A percentile compares a stretch with the other conserved stretches of the same genome.
Evolutionary conservation across 2,888 invertebrate genomes (phyloP).

Genomic region (Erynnis tages): DNA sequence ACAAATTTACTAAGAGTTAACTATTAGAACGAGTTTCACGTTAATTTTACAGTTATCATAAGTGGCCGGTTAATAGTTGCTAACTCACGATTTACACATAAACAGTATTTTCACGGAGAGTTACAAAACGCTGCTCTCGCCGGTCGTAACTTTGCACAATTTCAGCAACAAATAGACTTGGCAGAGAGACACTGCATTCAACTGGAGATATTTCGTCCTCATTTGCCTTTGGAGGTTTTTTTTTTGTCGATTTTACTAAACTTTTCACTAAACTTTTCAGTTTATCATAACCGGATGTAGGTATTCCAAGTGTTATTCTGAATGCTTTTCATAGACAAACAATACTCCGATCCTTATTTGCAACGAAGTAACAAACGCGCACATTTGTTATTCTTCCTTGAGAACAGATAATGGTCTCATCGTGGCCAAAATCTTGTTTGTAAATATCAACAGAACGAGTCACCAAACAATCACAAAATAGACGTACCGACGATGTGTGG

Average conservation of each 20-base stretch:
- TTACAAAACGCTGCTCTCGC: slow-evolving; percentile 19
- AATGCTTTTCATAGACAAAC: slow-evolving; percentile 5
- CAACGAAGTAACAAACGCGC: slow-evolving; percentile 4
- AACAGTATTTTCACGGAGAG: slow-evolving; percentile 17
- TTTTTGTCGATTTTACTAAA: too few species aligned
- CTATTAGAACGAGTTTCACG: slow-evolving; percentile 25
- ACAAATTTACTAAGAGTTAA: slow-evolving; percentile 14
- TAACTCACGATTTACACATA: slow-evolving; percentile 19
- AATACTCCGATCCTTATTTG: not conserved
- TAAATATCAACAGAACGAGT: slow-evolving; percentile 30
- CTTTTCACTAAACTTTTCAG: not conserved
- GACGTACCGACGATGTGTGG: slow-evolving; percentile 29
- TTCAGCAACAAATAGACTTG: slow-evolving; percentile 25
- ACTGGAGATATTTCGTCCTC: slow-evolving; percentile 18
- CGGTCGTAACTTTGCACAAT: slow-evolving; percentile 25
- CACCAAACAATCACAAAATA: slow-evolving; percentile 32
- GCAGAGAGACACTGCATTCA: slow-evolving; percentile 13
- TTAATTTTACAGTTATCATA: slow-evolving; percentile 32
- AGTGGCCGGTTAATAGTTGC: slow-evolving; percentile 30
- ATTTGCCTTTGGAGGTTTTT: slow-evolving; percentile 10
- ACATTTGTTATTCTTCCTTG: slow-evolving; percentile 1
- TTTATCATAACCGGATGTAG: slow-evolving; percentile 13
- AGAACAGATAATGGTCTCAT: slow-evolving; percentile 10
- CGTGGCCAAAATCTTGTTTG: slow-evolving; percentile 27
- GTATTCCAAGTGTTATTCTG: not conserved